These are phyloP conservation scores for Vidua chalybeata DNA, from an alignment of 2,113 vertebrate genomes.

Conservation along the genomic window DNA sequence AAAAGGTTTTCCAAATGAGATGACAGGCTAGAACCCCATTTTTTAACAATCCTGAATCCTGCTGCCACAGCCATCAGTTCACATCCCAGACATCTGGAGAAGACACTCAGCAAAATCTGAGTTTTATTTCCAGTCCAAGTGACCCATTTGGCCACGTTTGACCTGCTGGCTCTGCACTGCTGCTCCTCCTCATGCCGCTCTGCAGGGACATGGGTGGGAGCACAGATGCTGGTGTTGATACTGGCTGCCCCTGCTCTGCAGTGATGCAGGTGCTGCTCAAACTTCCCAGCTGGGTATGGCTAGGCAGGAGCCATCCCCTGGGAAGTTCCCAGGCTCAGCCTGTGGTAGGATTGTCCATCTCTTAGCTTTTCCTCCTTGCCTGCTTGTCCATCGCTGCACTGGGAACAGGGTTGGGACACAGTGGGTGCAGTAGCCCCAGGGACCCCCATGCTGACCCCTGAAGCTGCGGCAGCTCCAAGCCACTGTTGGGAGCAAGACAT, in stretches of 20 bases:
- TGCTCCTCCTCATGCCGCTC: accelerated
- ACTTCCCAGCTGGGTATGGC: background rate
- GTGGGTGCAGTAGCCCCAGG: background rate
- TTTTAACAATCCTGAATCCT: background rate
- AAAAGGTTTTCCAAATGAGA: background rate
- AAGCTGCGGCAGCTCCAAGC: background rate
- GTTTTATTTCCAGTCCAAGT: background rate
- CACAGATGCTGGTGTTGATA: background rate
- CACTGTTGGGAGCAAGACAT: background rate
- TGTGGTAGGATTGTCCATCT: background rate
- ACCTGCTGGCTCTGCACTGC: accelerated
- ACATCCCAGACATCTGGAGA: background rate
- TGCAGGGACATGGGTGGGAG: background rate
- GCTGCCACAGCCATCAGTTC: background rate
- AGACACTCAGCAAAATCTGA: background rate
- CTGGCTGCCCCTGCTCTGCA: background rate
- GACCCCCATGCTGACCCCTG: accelerated
- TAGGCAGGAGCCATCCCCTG: background rate
- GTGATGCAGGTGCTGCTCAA: background rate
- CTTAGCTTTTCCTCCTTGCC: background rate
- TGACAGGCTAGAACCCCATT: background rate
- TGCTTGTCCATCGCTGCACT: background rate
- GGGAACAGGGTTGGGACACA: no score
- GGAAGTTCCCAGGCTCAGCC: background rate
- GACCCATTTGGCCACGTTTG: background rate